These are phyloP conservation scores for Stomatorhinus ivindoensis DNA, from an alignment of 2,113 vertebrate genomes.

Conservation along the genomic window DNA sequence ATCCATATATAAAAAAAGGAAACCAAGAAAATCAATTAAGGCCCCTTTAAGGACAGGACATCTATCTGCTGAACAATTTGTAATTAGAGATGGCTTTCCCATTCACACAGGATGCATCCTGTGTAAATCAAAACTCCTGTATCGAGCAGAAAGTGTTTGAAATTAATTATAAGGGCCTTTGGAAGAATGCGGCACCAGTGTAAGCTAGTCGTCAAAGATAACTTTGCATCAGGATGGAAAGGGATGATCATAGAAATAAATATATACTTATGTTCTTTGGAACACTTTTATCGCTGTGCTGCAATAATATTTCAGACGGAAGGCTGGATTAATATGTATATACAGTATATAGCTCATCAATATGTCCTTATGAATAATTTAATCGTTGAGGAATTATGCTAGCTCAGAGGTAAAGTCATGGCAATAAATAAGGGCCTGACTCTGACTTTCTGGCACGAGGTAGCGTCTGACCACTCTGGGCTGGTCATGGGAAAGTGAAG, in stretches of 20 bases:
- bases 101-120: neutral
- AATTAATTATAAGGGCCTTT: neutral
- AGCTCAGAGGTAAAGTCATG: neutral
- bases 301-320: neutral
- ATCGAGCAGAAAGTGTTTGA: neutral
- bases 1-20: neutral
- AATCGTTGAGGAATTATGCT: neutral
- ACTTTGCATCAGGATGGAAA: neutral
- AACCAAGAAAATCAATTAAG: neutral
- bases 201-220: neutral
- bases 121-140: neutral
- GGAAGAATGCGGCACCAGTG: neutral
- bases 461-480: neutral
- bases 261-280: neutral
- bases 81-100: neutral
- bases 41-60: neutral
- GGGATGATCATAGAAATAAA: neutral
- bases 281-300: neutral
- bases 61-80: neutral
- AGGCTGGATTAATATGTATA: neutral
- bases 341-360: neutral
- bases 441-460: neutral
- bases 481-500: neutral
- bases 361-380: neutral
- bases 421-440: neutral